phyloP scores from a whole-genome alignment of 2,888 invertebrate species.

The Graphium colonna region DNA sequence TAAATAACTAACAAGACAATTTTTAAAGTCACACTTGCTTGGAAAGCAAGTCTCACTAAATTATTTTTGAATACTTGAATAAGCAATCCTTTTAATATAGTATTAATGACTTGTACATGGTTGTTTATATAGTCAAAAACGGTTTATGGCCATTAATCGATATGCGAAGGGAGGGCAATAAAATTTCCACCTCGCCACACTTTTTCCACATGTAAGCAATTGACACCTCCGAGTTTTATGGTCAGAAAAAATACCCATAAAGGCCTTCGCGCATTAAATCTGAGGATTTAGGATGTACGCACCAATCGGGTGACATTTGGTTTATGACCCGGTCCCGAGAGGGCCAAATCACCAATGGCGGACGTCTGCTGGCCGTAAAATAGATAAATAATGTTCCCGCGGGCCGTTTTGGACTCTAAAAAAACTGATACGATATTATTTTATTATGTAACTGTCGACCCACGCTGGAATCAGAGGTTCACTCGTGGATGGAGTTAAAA shows the following conservation, averaged over 20 bases:
- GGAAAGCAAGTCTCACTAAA: too few relatives aligned
- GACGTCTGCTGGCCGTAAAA: conserved; percentile 56
- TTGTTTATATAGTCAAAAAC: not conserved
- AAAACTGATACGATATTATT: conserved; percentile 30
- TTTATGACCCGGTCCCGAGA: conserved; percentile 52
- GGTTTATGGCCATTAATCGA: conserved; percentile 16
- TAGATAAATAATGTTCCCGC: conserved; percentile 55
- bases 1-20: too few relatives aligned
- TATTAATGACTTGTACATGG: not conserved
- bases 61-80: too few relatives aligned
- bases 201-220: conserved; percentile 43
- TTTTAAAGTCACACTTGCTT: too few relatives aligned
- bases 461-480: conserved; percentile 12
- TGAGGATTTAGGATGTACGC: conserved; percentile 53
- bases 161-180: conserved; percentile 19
- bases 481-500: not conserved
- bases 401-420: conserved; percentile 27
- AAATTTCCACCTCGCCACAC: conserved; percentile 17
- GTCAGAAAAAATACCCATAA: conserved; percentile 44
- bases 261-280: conserved; percentile 53
- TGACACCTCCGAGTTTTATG: conserved; percentile 70
- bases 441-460: conserved; percentile 23
- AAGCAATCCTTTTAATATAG: too few relatives aligned
- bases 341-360: conserved; percentile 62
- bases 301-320: conserved; percentile 61